A percentile compares a stretch with the other conserved stretches of the same genome.
These are phyloP conservation scores for Drosophila bocqueti DNA, from an alignment of 1,140 invertebrate genomes.

Conservation along the genomic window DNA sequence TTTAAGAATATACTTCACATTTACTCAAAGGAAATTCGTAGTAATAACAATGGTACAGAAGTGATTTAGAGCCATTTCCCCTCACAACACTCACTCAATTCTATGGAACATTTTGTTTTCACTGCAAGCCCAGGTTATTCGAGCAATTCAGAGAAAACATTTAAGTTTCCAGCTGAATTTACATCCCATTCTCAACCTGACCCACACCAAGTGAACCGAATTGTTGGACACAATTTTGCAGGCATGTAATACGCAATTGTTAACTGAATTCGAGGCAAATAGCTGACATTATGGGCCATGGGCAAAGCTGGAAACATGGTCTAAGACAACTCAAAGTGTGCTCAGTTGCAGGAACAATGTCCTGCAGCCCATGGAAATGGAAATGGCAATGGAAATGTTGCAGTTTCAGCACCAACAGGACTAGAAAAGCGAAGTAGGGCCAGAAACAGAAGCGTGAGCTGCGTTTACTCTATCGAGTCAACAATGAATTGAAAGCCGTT, in stretches of 20 bases:
- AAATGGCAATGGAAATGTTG: slow-evolving; percentile 28
- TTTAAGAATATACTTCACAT: too few species aligned
- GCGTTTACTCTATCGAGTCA: slow-evolving; percentile 67
- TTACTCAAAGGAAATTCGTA: not conserved
- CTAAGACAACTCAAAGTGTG: slow-evolving; percentile 37
- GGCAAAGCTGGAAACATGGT: slow-evolving; percentile 18
- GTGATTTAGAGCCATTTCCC: not conserved
- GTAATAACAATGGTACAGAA: not conserved
- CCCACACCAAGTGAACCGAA: slow-evolving; percentile 14
- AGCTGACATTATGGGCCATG: slow-evolving; percentile 33
- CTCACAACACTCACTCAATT: not conserved
- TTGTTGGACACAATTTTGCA: slow-evolving; percentile 32
- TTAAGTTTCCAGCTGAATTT: slow-evolving; percentile 38
- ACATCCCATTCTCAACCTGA: slow-evolving; percentile 4
- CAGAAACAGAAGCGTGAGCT: slow-evolving; percentile 15
- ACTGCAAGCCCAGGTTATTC: not conserved
- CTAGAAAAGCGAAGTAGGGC: slow-evolving; percentile 2
- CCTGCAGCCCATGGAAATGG: slow-evolving; percentile 30
- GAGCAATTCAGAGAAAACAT: slow-evolving; percentile 27
- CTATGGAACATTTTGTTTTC: not conserved
- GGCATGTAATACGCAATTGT: slow-evolving; percentile 49
- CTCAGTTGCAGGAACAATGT: slow-evolving; percentile 37
- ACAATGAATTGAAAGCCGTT: slow-evolving; percentile 72
- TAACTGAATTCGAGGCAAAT: slow-evolving; percentile 45
- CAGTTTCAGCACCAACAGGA: slow-evolving; percentile 36